These are phyloP conservation scores for Ladona fulva DNA, from an alignment of 1,140 invertebrate species.

Conservation along the genomic window DNA sequence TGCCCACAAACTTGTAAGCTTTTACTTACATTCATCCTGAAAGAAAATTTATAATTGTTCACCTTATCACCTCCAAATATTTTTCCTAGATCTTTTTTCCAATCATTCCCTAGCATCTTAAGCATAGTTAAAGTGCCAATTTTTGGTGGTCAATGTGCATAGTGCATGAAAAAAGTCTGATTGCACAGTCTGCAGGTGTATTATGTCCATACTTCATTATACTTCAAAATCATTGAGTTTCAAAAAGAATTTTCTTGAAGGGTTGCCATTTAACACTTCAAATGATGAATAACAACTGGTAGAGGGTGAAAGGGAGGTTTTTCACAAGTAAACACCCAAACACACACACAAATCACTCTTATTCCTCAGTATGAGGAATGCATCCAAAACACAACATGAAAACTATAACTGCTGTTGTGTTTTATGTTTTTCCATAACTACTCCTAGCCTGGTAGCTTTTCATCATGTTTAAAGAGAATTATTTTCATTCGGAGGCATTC, in stretches of 20 bases:
- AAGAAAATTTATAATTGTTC: background rate
- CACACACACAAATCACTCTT: background rate
- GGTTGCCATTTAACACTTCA: constrained; percentile 5
- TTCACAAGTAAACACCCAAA: constrained; percentile 1
- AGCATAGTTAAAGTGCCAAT: background rate
- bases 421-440: background rate
- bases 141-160: background rate
- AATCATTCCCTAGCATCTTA: background rate
- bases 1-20: background rate
- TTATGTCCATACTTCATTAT: background rate
- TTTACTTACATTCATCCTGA: background rate
- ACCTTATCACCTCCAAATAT: background rate
- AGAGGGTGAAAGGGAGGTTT: constrained; percentile 3
- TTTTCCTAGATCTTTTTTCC: background rate
- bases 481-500: background rate
- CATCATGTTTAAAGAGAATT: background rate
- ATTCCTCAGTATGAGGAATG: constrained; percentile 9
- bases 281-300: constrained; percentile 10
- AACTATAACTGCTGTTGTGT: constrained; percentile 9
- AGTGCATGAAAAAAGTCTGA: constrained; percentile 9
- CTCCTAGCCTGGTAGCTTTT: background rate
- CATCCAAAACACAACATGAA: constrained; percentile 9
- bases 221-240: background rate
- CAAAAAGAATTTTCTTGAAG: background rate
- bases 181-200: constrained; percentile 3